Evolutionary conservation across 2,113 vertebrate species (phyloP).

Genomic region (Beaufortia kweichowensis): DNA sequence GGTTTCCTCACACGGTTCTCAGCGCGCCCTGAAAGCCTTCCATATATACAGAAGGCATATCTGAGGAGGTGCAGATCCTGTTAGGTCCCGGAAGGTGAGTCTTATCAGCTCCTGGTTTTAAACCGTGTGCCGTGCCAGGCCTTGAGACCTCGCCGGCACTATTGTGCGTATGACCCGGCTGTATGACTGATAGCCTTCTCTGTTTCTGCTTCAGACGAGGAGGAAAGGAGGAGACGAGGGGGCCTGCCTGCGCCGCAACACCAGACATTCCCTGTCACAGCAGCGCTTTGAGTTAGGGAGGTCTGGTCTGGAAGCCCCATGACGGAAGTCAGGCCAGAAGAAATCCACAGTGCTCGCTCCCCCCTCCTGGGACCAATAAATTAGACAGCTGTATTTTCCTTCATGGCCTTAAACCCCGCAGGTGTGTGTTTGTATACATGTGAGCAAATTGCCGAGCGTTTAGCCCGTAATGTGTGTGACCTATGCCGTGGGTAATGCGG

Average conservation of each 20-base stretch:
- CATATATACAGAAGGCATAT: conserved; percentile 53
- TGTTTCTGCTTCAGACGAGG: conserved; percentile 57
- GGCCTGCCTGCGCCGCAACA: conserved; percentile 53
- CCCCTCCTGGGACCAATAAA: conserved; percentile 74
- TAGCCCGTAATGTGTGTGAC: conserved; percentile 71
- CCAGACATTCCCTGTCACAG: conserved; percentile 55
- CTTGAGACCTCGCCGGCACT: conserved; percentile 67
- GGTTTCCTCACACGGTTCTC: conserved; percentile 36
- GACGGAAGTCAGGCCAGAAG: conserved; percentile 73
- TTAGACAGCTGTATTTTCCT: conserved; percentile 74
- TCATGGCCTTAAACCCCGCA: conserved; percentile 71
- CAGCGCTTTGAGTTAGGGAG: conserved; percentile 48
- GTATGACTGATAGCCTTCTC: conserved; percentile 75
- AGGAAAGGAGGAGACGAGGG: conserved; percentile 73
- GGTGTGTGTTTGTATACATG: conserved; percentile 80
- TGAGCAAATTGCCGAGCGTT: conserved; percentile 67
- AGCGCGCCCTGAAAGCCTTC: conserved; percentile 28
- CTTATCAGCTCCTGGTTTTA: conserved; percentile 76
- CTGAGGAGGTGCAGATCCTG: conserved; percentile 62
- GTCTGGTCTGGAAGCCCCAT: conserved; percentile 47
- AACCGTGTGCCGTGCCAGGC: conserved; percentile 65
- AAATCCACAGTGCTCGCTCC: conserved; percentile 69
- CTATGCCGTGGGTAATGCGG: conserved; percentile 72
- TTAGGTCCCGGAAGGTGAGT: conserved; percentile 72
- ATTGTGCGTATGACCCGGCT: conserved; percentile 75